Evolutionary conservation across 2,113 vertebrate species (phyloP).

Genomic region (Athene cunicularia): DNA sequence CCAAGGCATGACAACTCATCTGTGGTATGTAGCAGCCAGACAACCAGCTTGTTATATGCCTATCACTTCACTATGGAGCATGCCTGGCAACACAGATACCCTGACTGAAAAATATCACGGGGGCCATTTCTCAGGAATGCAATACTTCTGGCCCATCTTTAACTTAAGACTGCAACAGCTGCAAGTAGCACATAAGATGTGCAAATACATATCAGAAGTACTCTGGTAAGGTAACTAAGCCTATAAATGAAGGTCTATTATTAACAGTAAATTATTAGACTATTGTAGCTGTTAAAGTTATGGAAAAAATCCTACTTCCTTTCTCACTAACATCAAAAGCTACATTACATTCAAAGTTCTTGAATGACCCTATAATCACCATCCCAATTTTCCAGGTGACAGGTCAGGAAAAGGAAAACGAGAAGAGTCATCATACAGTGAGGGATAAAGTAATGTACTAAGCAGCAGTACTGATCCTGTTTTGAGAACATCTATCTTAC

Average conservation of each 20-base stretch:
- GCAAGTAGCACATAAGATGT: background rate
- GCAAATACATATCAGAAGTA: background rate
- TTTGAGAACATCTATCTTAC: background rate
- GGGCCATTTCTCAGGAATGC: background rate
- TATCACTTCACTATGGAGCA: constrained; percentile 51
- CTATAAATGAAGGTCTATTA: background rate
- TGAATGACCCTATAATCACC: background rate
- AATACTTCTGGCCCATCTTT: background rate
- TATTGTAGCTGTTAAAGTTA: background rate
- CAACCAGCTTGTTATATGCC: constrained; percentile 5
- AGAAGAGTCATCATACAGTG: background rate
- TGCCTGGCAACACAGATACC: background rate
- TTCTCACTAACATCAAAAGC: background rate
- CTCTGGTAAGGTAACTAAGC: background rate
- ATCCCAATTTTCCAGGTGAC: background rate
- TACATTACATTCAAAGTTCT: background rate
- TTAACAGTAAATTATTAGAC: background rate
- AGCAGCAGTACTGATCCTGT: background rate
- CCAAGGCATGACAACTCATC: constrained; percentile 18
- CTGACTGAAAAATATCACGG: background rate
- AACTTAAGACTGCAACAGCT: background rate
- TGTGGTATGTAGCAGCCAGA: constrained; percentile 61
- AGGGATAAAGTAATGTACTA: background rate
- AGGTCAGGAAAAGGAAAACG: background rate
- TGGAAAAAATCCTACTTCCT: background rate